Conservation (phyloP, 2,797 vertebrate genomes). For the Pygocentrus nattereri region DNA sequence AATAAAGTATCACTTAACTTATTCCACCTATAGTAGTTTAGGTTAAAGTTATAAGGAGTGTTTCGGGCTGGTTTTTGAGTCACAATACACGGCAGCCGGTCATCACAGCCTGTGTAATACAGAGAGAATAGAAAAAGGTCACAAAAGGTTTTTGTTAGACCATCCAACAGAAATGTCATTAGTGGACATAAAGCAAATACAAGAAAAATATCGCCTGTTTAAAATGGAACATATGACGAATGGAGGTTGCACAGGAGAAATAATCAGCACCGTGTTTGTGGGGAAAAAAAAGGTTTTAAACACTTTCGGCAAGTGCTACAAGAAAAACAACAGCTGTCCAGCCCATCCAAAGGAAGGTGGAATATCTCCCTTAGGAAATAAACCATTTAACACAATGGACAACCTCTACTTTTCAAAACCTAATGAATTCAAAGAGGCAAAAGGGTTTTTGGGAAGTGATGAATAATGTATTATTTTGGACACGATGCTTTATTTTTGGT, state of each 20-base stretch:
- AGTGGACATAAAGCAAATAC: too few relatives aligned
- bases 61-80: too few relatives aligned
- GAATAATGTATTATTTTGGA: background rate
- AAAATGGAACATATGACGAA: too few relatives aligned
- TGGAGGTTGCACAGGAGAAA: background rate
- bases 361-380: background rate
- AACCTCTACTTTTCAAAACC: slow-evolving; percentile 8
- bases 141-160: too few relatives aligned
- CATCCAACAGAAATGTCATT: too few relatives aligned
- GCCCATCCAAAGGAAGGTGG: background rate
- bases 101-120: too few relatives aligned
- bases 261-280: background rate
- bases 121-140: too few relatives aligned
- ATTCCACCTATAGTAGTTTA: too few relatives aligned
- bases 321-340: background rate
- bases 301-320: background rate
- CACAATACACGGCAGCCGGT: too few relatives aligned
- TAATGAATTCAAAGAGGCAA: background rate
- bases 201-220: too few relatives aligned
- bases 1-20: too few relatives aligned
- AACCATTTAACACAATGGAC: slow-evolving; percentile 12
- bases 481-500: background rate
- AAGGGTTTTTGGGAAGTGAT: background rate
- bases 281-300: background rate
- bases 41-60: too few relatives aligned